Evolutionary conservation across 2,113 vertebrate species (phyloP), one percentile per base, ranked within the genome.

Genomic region (Tychaedon coryphoeus): DNA sequence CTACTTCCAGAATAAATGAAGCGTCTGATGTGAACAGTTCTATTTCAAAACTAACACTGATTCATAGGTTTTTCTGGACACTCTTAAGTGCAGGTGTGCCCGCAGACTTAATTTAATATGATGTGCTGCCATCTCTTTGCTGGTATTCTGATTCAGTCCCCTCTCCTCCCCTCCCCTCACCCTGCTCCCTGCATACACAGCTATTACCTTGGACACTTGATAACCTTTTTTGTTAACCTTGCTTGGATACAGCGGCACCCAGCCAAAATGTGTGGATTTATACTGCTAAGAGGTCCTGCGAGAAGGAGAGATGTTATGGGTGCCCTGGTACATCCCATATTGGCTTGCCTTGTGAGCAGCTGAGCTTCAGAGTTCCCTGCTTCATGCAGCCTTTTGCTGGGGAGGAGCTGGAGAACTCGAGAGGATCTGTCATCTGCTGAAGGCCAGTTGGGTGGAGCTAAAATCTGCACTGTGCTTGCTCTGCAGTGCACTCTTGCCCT

Each of bases 401-500:
- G 45, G 25, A 42, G 71, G 25, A 61, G 33, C 19, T 70, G 69
- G 60, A 77, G 78, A 51, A 12, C 29, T 67, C 3, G 0, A n/a
- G 38, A 47, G 53, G 66, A 7, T 51, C 48, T 43, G 14, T 70
- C 8, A 12, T 51, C 33, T 42, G 29, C 45, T 14, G 36, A 18
- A 43, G 62, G 54, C 43, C 14, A 0, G 29, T 62, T 66, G 62
- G 29, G 38, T 76, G 40, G 18, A 38, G 40, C 4, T 51, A 43
- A 10, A 48, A 26, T 8, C n/a, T 47, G 26, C 20, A 3, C 45
- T 22, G 28, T 80, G 33, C 31, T 61, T 1, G 2, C 33, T 75
- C 8, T 50, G 43, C 23, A 20, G 40, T 0, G 0, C 1, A 5
- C 40, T 88, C 14, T 23, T 12, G 6, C 0, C 1, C 33, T 71